A percentile compares a stretch with the other conserved stretches of the same genome.
Conservation (phyloP, 2,113 vertebrate genomes). For the Morone chrysops region DNA sequence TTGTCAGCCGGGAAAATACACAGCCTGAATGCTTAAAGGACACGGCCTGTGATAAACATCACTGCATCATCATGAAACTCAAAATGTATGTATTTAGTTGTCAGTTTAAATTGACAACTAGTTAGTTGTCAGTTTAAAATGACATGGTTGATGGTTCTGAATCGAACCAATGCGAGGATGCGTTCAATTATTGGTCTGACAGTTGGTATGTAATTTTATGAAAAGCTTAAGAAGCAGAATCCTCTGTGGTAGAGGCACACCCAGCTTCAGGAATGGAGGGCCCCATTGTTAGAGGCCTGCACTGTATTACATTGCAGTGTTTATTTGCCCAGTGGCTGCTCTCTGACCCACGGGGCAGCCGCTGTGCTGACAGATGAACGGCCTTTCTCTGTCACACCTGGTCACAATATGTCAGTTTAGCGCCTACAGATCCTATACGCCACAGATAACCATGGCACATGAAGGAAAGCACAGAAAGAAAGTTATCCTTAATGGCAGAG, state of each 20-base stretch:
- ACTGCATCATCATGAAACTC: not conserved
- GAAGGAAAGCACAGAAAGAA: slow-evolving; percentile 7
- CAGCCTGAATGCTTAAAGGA: slow-evolving; percentile 10
- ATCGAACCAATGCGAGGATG: too few species aligned
- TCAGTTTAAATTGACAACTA: not conserved
- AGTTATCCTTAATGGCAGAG: not conserved
- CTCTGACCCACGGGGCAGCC: slow-evolving; percentile 36
- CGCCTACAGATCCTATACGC: slow-evolving; percentile 16
- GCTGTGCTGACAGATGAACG: slow-evolving; percentile 44
- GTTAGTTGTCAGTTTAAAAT: too few species aligned
- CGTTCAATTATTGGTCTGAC: too few species aligned
- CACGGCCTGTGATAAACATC: not conserved
- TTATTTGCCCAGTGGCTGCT: slow-evolving; percentile 62
- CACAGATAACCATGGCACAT: not conserved
- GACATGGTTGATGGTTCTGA: too few species aligned
- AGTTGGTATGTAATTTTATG: not conserved
- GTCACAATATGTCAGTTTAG: slow-evolving; percentile 60
- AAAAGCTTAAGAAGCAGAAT: not conserved
- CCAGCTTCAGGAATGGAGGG: slow-evolving; percentile 55
- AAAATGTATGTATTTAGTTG: not conserved
- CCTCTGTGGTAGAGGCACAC: slow-evolving; percentile 30
- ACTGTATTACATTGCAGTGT: slow-evolving; percentile 59
- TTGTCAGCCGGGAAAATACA: slow-evolving; percentile 32
- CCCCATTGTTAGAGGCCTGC: slow-evolving; percentile 52
- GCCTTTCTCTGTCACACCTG: slow-evolving; percentile 62